Conservation (phyloP, 2,888 invertebrate species). For the Ennomos erosarius region DNA sequence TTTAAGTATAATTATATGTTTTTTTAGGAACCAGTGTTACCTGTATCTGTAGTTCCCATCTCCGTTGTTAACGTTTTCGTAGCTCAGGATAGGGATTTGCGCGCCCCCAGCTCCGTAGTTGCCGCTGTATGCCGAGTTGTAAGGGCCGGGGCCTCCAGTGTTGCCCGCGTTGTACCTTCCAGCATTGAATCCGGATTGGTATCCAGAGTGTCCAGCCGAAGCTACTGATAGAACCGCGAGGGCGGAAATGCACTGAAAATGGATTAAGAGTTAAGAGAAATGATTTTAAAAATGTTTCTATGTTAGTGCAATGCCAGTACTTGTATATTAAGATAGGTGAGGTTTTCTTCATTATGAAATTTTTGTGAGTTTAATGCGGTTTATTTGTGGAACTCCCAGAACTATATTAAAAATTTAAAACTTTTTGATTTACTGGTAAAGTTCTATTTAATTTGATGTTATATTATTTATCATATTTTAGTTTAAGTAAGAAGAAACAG, state of each 20-base stretch:
- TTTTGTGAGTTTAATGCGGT: no score
- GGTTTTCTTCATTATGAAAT: no score
- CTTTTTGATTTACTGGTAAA: no score
- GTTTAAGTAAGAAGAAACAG: no score
- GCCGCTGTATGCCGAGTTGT: conserved; percentile 47
- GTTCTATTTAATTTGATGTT: no score
- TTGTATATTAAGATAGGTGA: no score
- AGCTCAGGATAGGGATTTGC: conserved; percentile 85
- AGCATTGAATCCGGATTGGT: conserved; percentile 26
- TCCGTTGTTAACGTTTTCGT: conserved; percentile 86
- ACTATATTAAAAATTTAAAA: no score
- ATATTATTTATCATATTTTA: no score
- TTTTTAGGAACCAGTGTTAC: conserved; percentile 53
- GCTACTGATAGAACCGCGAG: conserved; percentile 50
- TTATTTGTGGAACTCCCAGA: no score
- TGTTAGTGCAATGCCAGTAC: neutral
- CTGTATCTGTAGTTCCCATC: conserved; percentile 87
- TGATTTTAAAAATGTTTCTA: neutral
- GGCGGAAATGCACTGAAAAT: conserved; percentile 51
- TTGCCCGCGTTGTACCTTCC: neutral
- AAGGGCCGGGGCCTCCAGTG: conserved; percentile 46
- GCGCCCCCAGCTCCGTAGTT: conserved; percentile 53
- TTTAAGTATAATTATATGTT: no score
- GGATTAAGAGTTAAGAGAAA: neutral
- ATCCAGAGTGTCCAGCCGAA: conserved; percentile 52